These are phyloP conservation scores for Spea multiplicata DNA, from an alignment of 2,113 vertebrate genomes.

Conservation along the genomic window DNA sequence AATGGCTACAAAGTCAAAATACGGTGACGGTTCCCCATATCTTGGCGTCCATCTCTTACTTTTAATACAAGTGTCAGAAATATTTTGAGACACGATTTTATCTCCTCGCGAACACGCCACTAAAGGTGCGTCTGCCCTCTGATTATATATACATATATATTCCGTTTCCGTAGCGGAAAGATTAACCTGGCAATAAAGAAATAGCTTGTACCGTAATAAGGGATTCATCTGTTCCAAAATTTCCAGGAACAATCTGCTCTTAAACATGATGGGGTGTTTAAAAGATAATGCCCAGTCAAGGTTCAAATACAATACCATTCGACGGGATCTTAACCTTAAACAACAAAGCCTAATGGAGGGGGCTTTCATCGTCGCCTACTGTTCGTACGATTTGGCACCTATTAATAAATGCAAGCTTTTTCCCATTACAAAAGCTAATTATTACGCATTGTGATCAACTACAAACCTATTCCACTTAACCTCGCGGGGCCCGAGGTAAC, in stretches of 20 bases:
- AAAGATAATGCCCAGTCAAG: slow-evolving; percentile 31
- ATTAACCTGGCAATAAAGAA: slow-evolving; percentile 15
- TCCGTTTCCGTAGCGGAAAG: not conserved
- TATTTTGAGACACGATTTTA: not conserved
- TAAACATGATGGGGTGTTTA: slow-evolving; percentile 1
- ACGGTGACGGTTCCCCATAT: too few species aligned
- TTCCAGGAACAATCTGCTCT: slow-evolving; percentile 42
- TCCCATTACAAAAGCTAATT: slow-evolving; percentile 10
- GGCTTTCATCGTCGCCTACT: slow-evolving; percentile 16
- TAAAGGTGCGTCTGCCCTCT: not conserved
- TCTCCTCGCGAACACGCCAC: not conserved
- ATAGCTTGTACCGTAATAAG: slow-evolving; percentile 28
- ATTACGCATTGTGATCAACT: not conserved
- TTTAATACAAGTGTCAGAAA: too few species aligned
- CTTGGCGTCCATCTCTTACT: too few species aligned
- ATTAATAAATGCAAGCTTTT: not conserved
- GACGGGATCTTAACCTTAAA: slow-evolving; percentile 23
- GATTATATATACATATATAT: not conserved
- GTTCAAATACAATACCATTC: slow-evolving; percentile 33
- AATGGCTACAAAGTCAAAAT: too few species aligned
- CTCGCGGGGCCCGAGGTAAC: too few species aligned
- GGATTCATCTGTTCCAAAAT: slow-evolving; percentile 20
- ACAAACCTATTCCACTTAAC: not conserved
- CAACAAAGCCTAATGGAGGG: slow-evolving; percentile 12
- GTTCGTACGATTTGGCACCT: not conserved